phyloP scores from a whole-genome alignment of 2,113 vertebrate genomes.

The Halcyon senegalensis region DNA sequence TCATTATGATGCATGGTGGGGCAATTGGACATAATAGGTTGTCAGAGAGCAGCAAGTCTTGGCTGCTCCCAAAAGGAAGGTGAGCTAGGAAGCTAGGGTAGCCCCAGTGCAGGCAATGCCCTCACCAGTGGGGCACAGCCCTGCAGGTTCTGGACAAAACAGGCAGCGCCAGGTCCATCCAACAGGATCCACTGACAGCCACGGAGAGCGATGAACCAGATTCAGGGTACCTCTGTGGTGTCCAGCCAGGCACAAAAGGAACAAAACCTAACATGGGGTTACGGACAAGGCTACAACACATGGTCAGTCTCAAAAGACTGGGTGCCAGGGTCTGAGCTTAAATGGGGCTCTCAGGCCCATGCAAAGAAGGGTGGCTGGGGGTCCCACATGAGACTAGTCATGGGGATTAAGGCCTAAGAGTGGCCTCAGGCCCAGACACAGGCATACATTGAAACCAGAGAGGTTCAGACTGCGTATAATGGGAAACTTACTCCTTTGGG shows the following conservation, averaged over 20 bases:
- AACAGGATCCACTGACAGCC: not conserved
- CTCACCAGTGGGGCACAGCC: not conserved
- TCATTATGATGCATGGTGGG: too few species aligned
- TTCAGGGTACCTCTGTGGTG: not conserved
- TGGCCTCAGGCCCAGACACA: not conserved
- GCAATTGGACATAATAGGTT: not conserved
- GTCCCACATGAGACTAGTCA: not conserved
- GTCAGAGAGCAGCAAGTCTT: not conserved
- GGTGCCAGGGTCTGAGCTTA: not conserved
- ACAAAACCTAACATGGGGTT: too few species aligned
- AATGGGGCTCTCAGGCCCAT: not conserved
- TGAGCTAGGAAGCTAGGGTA: not conserved
- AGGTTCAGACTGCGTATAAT: not conserved
- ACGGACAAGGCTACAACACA: not conserved
- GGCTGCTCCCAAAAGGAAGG: not conserved
- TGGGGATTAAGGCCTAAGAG: too few species aligned
- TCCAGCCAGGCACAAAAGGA: not conserved
- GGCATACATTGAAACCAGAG: not conserved
- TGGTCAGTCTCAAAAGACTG: not conserved
- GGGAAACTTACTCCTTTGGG: not conserved
- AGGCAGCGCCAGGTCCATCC: not conserved
- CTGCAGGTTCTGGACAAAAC: not conserved
- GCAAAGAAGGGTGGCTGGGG: not conserved
- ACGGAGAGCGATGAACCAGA: not conserved
- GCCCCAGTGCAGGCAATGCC: too few species aligned